These are phyloP conservation scores for Homalodisca vitripennis DNA, from an alignment of 1,140 invertebrate genomes.

Conservation along the genomic window DNA sequence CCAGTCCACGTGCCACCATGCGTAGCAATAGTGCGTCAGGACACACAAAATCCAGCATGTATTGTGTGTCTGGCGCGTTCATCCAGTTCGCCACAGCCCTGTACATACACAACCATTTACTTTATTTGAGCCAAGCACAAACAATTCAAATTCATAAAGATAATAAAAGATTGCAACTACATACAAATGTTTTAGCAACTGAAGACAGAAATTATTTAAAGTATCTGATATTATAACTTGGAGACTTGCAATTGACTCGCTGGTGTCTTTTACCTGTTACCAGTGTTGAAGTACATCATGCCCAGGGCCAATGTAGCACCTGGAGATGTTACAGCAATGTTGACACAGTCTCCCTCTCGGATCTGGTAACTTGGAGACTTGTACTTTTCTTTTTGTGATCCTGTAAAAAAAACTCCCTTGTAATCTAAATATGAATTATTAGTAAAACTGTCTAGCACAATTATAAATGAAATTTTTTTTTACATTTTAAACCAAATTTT, in stretches of 20 bases:
- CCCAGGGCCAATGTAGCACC: conserved; percentile 93
- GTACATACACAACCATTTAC: conserved; percentile 33
- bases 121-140: too few relatives aligned
- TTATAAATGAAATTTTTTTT: not conserved
- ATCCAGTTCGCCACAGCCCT: conserved; percentile 93
- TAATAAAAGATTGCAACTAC: too few relatives aligned
- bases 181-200: too few relatives aligned
- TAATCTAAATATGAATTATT: conserved; percentile 22
- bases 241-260: too few relatives aligned
- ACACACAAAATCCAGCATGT: conserved; percentile 87
- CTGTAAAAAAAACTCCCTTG: conserved; percentile 44
- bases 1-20: conserved; percentile 70
- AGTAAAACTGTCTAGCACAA: not conserved
- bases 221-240: too few relatives aligned
- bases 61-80: conserved; percentile 84
- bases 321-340: conserved; percentile 94
- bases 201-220: too few relatives aligned
- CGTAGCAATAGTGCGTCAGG: conserved; percentile 90
- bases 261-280: conserved; percentile 56
- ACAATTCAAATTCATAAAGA: too few relatives aligned
- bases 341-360: conserved; percentile 88
- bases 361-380: conserved; percentile 81
- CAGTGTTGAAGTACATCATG: conserved; percentile 87
- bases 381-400: conserved; percentile 81
- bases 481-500: not conserved